Evolutionary conservation across 2,888 invertebrate species (phyloP).

Genomic region (Autographa pulchrina): DNA sequence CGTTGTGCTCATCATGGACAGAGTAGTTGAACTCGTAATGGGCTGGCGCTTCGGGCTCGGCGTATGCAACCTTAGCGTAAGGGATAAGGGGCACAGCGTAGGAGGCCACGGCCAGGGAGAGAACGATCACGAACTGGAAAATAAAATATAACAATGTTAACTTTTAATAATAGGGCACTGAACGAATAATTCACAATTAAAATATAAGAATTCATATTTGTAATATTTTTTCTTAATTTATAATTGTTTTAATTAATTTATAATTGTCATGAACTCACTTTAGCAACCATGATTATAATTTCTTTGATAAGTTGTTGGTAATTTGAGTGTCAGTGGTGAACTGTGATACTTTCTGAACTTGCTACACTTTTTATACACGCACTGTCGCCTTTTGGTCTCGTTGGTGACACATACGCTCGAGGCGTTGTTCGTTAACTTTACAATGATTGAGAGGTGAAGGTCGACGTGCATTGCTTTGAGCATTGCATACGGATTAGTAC

Average conservation of each 20-base stretch:
- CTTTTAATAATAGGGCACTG: too few species aligned
- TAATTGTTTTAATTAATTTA: too few species aligned
- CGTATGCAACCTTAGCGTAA: constrained; percentile 75
- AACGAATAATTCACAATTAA: neutral
- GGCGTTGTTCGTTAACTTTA: constrained; percentile 20
- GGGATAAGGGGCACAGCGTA: constrained; percentile 67
- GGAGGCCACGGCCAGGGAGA: constrained; percentile 73
- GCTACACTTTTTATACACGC: constrained; percentile 78
- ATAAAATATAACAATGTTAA: neutral
- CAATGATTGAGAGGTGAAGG: constrained; percentile 54
- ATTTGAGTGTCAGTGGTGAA: constrained; percentile 69
- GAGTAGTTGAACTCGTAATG: constrained; percentile 85
- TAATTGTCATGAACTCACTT: constrained; percentile 64
- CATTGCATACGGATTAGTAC: constrained; percentile 19
- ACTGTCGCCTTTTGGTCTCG: constrained; percentile 24
- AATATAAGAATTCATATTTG: neutral
- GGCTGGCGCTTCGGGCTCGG: constrained; percentile 78
- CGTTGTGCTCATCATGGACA: constrained; percentile 82
- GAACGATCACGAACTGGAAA: constrained; percentile 73
- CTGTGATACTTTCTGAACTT: constrained; percentile 67
- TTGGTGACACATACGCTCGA: constrained; percentile 40
- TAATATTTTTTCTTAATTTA: too few species aligned
- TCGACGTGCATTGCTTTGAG: constrained; percentile 20
- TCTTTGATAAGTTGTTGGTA: constrained; percentile 64
- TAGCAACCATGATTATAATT: constrained; percentile 74